Base-by-base conservation (phyloP, 1,140 invertebrate species). In the Wiebesia pumilae region DNA sequence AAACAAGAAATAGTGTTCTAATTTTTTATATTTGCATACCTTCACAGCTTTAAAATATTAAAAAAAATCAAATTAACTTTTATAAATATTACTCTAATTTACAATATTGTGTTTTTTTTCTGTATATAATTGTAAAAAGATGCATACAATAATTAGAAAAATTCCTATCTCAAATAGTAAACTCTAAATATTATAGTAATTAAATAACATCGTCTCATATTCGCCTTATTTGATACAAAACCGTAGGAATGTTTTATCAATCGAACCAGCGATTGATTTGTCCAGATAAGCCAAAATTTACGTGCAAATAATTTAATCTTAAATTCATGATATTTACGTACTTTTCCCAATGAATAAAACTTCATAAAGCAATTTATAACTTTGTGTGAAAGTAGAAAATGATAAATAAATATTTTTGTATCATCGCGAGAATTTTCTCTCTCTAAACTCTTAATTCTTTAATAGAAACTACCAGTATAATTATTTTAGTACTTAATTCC, bases 231-330 rank as follows among this genome's bases (percentile, higher is more conserved):
- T 16, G n/a, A 30, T 83, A 81, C n/a, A 71, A 79, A 77, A 80
- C 1, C 30, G 35, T 14, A 77, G 71, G 78, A 80, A 82, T 85
- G 83, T 85, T 24, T 87, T 21, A 87, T 90, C 89, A 88, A 93
- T 92, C 89, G 91, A 73, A 87, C 92, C 92, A 91, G 91, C 92
- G 91, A 93, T 91, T 79, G 90, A 89, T 88, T 69, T 27, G 77
- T 84, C 78, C 79, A 82, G 87, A 80, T 27, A 43, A 65, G 84
- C 71, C 71, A 75, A 78, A 87, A 87, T 86, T 73, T 30, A 78
- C 40, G 33, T 78, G 7, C 2, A 51, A 27, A 35, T 84, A 9
- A 14, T 54, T 47, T 75, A n/a, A 40, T 47, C 2, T 65, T 80
- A 40, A n/a, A 33, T 58, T 79, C 35, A 51, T 83, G 38, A 21